Conservation (phyloP, 2,113 vertebrate species). For the Otus sunia region DNA sequence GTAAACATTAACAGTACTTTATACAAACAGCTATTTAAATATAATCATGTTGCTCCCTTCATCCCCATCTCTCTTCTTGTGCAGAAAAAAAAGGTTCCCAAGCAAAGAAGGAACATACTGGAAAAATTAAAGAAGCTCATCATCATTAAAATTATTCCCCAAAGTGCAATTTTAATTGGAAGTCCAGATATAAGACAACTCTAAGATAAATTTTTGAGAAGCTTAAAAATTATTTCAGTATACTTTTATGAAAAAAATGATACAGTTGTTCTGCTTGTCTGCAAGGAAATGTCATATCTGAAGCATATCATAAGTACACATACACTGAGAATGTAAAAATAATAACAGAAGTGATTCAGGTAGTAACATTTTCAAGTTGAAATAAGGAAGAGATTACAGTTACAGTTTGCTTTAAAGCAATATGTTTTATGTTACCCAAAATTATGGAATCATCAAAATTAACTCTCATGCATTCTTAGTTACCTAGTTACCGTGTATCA, state of each 20-base stretch:
- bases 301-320: neutral
- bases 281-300: neutral
- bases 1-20: slow-evolving; percentile 2
- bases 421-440: neutral
- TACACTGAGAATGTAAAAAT: neutral
- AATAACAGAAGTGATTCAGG: neutral
- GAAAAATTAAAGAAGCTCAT: neutral
- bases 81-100: neutral
- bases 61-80: neutral
- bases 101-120: neutral
- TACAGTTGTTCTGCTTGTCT: neutral
- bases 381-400: neutral
- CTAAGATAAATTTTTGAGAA: neutral
- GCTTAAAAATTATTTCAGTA: neutral
- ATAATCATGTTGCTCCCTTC: neutral
- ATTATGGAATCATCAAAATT: neutral
- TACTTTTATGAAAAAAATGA: neutral
- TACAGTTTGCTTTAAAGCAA: neutral
- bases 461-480: neutral
- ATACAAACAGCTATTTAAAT: slow-evolving; percentile 8
- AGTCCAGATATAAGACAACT: neutral
- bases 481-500: neutral
- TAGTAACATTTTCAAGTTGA: neutral
- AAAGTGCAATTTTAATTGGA: neutral
- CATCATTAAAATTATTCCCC: neutral